Conservation (phyloP, 2,113 vertebrate genomes). For the Nerophis ophidion region DNA sequence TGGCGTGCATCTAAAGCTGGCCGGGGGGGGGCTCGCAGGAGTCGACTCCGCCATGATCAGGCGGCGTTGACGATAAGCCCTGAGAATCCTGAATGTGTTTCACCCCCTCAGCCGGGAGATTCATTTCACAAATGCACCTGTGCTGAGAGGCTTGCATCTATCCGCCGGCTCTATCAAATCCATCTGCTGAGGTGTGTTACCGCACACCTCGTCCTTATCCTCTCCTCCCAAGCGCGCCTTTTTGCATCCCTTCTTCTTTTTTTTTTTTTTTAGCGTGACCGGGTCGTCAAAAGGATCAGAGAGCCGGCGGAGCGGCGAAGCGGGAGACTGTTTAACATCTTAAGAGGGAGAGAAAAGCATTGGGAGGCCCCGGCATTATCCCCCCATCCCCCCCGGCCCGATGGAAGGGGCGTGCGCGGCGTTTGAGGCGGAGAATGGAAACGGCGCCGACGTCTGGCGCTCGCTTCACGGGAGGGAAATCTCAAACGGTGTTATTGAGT, state of each 20-base stretch:
- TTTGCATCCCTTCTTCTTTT: constrained; percentile 50
- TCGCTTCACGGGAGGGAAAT: not conserved
- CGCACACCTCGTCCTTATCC: constrained; percentile 49
- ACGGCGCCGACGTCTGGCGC: not conserved
- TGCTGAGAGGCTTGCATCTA: constrained; percentile 35
- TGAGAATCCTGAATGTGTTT: constrained; percentile 29
- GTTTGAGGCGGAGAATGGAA: constrained; percentile 2
- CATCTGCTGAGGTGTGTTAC: constrained; percentile 53
- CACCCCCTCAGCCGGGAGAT: constrained; percentile 26
- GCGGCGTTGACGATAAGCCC: constrained; percentile 26
- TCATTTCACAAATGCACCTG: constrained; percentile 46
- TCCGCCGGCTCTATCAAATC: constrained; percentile 47
- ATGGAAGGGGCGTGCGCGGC: not conserved
- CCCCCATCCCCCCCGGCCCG: constrained; percentile 22
- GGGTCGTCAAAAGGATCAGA: constrained; percentile 54
- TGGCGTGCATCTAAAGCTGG: constrained; percentile 55
- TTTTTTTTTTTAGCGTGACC: constrained; percentile 32
- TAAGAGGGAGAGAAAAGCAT: constrained; percentile 47
- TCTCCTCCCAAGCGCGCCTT: constrained; percentile 49
- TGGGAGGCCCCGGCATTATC: constrained; percentile 3
- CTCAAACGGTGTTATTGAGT: not conserved
- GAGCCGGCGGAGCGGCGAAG: constrained; percentile 31
- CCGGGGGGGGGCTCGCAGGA: constrained; percentile 43
- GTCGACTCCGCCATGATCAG: constrained; percentile 42
- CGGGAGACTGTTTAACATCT: constrained; percentile 50